phyloP scores from a whole-genome alignment of 2,888 invertebrate species.

The Leucophora obtusa region DNA sequence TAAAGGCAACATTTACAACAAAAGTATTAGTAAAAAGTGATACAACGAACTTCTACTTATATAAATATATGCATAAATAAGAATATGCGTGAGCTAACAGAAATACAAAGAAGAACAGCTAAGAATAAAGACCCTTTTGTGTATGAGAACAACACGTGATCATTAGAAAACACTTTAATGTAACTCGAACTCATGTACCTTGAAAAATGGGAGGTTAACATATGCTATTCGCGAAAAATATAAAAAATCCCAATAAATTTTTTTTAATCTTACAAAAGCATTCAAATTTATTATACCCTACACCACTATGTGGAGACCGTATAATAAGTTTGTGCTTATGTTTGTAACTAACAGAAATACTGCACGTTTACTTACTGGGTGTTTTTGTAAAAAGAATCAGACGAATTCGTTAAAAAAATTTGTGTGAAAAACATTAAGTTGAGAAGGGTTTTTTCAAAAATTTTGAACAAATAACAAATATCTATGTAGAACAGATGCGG shows the following conservation, averaged over 20 bases:
- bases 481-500: too few species aligned
- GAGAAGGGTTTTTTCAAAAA: too few species aligned
- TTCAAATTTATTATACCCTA: too few species aligned
- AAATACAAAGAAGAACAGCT: neutral
- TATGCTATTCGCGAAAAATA: conserved; percentile 4
- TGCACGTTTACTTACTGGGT: too few species aligned
- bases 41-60: neutral
- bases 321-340: too few species aligned
- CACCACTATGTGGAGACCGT: too few species aligned
- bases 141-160: conserved; percentile 36
- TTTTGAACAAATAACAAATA: too few species aligned
- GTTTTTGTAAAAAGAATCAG: too few species aligned
- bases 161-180: conserved; percentile 37
- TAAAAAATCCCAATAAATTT: neutral
- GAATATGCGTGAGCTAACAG: neutral
- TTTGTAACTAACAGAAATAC: too few species aligned
- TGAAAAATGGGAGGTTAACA: neutral
- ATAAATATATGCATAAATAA: neutral
- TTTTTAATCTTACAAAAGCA: conserved; percentile 17
- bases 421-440: too few species aligned
- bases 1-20: neutral
- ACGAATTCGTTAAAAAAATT: too few species aligned
- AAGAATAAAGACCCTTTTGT: conserved; percentile 4
- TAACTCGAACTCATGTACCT: neutral
- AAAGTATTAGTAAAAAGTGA: neutral